These are phyloP conservation scores for Falco berigora DNA, from an alignment of 2,797 vertebrate genomes.

Conservation along the genomic window DNA sequence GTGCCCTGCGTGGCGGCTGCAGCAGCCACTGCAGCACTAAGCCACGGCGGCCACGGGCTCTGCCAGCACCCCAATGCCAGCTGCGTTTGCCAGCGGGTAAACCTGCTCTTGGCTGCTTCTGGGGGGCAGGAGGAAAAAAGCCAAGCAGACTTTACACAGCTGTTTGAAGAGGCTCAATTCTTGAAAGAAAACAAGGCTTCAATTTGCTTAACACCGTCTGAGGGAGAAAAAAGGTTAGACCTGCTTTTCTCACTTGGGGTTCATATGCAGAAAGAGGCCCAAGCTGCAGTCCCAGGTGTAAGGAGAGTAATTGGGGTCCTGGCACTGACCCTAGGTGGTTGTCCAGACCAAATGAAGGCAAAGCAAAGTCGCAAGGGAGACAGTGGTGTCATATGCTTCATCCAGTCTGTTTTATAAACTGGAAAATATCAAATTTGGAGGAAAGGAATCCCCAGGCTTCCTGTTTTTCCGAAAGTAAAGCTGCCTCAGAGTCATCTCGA, in stretches of 20 bases:
- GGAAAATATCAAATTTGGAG: background rate
- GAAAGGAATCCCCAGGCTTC: conserved; percentile 46
- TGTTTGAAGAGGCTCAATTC: background rate
- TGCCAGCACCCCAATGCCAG: background rate
- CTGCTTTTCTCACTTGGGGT: background rate
- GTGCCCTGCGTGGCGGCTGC: background rate
- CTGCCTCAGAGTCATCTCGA: background rate
- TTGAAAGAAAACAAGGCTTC: background rate
- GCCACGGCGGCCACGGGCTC: background rate
- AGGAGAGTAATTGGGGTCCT: background rate
- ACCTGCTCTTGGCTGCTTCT: background rate
- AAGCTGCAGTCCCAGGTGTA: background rate
- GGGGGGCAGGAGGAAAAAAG: background rate
- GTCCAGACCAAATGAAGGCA: background rate
- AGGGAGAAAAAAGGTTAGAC: background rate
- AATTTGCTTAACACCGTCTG: background rate
- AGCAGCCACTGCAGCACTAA: background rate
- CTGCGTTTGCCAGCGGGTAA: background rate
- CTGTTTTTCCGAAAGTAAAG: background rate
- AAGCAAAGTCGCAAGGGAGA: background rate
- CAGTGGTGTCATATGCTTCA: background rate
- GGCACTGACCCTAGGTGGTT: background rate
- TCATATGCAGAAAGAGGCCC: background rate
- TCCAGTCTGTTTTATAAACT: background rate
- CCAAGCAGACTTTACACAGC: background rate